Evolutionary conservation across 2,113 vertebrate genomes (phyloP).

Genomic region (Thermophis baileyi): DNA sequence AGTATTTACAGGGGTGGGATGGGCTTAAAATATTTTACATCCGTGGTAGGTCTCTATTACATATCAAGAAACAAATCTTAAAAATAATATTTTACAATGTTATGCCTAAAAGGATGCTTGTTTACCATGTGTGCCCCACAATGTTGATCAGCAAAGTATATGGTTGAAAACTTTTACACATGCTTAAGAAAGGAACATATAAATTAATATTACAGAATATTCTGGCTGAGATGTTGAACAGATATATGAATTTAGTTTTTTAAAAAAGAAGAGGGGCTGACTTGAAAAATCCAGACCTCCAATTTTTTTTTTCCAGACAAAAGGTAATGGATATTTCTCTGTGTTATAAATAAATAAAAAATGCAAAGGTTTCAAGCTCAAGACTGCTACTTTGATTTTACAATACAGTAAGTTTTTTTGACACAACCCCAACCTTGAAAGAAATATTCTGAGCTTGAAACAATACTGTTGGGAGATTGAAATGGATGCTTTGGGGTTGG

Average conservation of each 20-base stretch:
- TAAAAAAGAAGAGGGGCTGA: neutral
- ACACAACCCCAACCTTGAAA: neutral
- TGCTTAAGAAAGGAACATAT: neutral
- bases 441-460: neutral
- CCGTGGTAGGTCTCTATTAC: constrained; percentile 2
- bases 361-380: neutral
- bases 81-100: constrained; percentile 10
- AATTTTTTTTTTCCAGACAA: neutral
- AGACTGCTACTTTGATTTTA: neutral
- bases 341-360: neutral
- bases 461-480: neutral
- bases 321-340: neutral
- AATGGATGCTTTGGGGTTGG: neutral
- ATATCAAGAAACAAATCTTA: constrained; percentile 24
- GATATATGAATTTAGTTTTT: neutral
- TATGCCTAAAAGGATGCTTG: neutral
- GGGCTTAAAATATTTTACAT: neutral
- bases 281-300: neutral
- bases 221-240: neutral
- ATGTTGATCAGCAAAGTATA: neutral
- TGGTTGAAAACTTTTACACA: neutral
- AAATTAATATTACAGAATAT: neutral
- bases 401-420: neutral
- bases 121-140: neutral
- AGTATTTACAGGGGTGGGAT: neutral